These are phyloP conservation scores for Nansenia antarctica DNA, from an alignment of 2,113 vertebrate genomes.

Conservation along the genomic window DNA sequence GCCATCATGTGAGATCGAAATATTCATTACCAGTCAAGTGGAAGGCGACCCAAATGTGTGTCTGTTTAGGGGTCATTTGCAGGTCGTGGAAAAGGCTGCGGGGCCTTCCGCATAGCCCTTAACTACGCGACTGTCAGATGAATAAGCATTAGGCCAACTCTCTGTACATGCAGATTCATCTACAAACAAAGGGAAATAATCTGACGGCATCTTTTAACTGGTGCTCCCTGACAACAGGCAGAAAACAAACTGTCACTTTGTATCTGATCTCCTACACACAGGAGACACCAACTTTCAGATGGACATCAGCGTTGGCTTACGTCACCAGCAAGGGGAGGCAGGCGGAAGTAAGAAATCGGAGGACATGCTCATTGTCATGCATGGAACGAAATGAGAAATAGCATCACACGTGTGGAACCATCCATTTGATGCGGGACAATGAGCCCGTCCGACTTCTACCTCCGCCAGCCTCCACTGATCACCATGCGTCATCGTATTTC, in stretches of 20 bases:
- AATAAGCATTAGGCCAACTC: not conserved
- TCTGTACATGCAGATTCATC: not conserved
- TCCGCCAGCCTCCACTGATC: not conserved
- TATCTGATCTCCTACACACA: constrained; percentile 48
- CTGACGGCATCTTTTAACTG: not conserved
- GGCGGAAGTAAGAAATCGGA: too few species aligned
- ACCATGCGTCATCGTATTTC: constrained; percentile 21
- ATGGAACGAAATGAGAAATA: too few species aligned
- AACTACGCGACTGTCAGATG: constrained; percentile 2
- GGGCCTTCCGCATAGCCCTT: not conserved
- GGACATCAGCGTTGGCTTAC: constrained; percentile 24
- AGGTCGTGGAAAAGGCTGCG: not conserved
- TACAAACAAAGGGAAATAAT: not conserved
- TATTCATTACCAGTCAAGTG: not conserved
- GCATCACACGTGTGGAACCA: too few species aligned
- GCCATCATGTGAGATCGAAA: too few species aligned
- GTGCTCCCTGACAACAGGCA: not conserved
- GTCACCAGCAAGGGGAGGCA: too few species aligned
- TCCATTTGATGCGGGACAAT: too few species aligned
- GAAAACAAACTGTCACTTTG: not conserved
- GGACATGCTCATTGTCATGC: too few species aligned
- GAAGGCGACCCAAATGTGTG: not conserved
- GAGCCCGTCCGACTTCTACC: too few species aligned
- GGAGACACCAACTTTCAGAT: constrained; percentile 36
- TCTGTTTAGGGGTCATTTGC: not conserved